Evolutionary conservation across 2,888 invertebrate species (phyloP).

Genomic region (Sericinus montela): DNA sequence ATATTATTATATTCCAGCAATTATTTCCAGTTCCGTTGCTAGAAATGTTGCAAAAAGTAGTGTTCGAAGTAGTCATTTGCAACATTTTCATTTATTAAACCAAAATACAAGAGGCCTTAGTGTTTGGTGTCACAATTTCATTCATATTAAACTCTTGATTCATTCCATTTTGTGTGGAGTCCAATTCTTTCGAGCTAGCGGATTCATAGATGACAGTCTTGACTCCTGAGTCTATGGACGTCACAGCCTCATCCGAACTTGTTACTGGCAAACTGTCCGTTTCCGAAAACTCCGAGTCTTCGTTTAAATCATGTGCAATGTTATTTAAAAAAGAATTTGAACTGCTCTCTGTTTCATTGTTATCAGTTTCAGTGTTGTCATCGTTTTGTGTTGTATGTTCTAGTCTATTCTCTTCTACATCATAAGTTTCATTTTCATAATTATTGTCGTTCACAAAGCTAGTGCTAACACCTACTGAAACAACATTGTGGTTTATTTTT

Average conservation of each 20-base stretch:
- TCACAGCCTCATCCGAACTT: constrained; percentile 23
- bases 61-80: too few species aligned
- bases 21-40: too few species aligned
- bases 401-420: background rate
- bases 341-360: background rate
- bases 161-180: constrained; percentile 8
- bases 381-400: background rate
- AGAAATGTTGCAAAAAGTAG: too few species aligned
- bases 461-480: background rate
- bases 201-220: constrained; percentile 37
- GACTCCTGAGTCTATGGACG: constrained; percentile 31
- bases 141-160: constrained; percentile 13
- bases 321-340: background rate
- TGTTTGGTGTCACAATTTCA: constrained; percentile 4
- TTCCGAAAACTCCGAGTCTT: constrained; percentile 3
- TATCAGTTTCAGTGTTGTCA: background rate
- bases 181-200: constrained; percentile 16
- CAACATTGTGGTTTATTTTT: background rate
- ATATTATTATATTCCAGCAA: too few species aligned
- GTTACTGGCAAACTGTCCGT: constrained; percentile 1
- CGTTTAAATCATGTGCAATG: background rate
- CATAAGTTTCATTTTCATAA: background rate
- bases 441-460: background rate
- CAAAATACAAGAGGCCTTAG: constrained; percentile 5
- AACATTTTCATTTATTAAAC: background rate